Conservation (phyloP, 2,888 invertebrate species). For the Rhogogaster chlorosoma region DNA sequence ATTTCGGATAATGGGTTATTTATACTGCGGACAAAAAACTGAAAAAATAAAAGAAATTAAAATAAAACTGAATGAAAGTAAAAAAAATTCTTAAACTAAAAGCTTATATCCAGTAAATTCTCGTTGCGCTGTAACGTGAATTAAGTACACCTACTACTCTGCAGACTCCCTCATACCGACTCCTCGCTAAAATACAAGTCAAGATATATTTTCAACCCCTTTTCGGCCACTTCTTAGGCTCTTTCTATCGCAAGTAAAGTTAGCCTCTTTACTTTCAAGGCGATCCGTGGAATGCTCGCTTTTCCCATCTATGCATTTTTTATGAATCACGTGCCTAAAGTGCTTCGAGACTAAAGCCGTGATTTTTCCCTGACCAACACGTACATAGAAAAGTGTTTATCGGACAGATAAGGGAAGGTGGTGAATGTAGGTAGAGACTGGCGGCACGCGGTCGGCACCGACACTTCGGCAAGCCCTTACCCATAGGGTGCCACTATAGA, state of each 20-base stretch:
- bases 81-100: not conserved
- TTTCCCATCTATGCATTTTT: slow-evolving; percentile 66
- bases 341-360: slow-evolving; percentile 60
- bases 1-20: slow-evolving; percentile 22
- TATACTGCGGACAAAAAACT: slow-evolving; percentile 1
- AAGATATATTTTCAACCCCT: not conserved
- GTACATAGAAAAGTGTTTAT: slow-evolving; percentile 66
- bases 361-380: slow-evolving; percentile 68
- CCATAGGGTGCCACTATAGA: slow-evolving; percentile 17
- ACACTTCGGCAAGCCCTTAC: slow-evolving; percentile 44
- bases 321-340: slow-evolving; percentile 71
- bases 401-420: slow-evolving; percentile 64
- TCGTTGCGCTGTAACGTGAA: slow-evolving; percentile 16
- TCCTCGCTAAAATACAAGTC: not conserved
- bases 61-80: not conserved
- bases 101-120: slow-evolving; percentile 15
- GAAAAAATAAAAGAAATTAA: not conserved
- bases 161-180: not conserved
- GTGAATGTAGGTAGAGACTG: slow-evolving; percentile 59
- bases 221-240: not conserved
- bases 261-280: not conserved
- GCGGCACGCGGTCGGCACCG: slow-evolving; percentile 60
- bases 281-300: slow-evolving; percentile 42
- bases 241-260: not conserved
- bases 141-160: not conserved